Conservation (phyloP, 2,888 invertebrate species). For the Drosophila phalerata region DNA sequence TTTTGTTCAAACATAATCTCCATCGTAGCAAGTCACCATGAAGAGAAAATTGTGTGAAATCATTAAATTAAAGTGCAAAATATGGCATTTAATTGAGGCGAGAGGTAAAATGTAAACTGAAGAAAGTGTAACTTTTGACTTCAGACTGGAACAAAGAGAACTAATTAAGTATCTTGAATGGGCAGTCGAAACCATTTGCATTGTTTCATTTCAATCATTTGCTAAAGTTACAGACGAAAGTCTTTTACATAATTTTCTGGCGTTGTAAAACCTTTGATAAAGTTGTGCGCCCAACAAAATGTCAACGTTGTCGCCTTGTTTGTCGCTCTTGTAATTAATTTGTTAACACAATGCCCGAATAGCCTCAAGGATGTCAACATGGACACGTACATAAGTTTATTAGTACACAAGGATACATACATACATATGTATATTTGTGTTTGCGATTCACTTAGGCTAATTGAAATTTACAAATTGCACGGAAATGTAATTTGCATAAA, state of each 20-base stretch:
- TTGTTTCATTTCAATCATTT: conserved; percentile 34
- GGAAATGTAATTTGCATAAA: conserved; percentile 35
- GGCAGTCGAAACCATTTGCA: conserved; percentile 13
- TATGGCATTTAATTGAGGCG: conserved; percentile 22
- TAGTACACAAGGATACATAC: not conserved
- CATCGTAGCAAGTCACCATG: too few relatives aligned
- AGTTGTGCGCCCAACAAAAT: conserved; percentile 37
- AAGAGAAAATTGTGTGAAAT: too few relatives aligned
- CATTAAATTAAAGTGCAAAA: conserved; percentile 26
- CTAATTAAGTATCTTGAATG: conserved; percentile 53
- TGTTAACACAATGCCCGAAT: conserved; percentile 58
- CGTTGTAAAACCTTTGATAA: conserved; percentile 33
- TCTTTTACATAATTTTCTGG: conserved; percentile 26
- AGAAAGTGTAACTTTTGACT: conserved; percentile 40
- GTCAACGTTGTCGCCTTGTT: conserved; percentile 64
- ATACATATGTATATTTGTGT: conserved; percentile 28
- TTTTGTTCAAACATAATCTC: too few relatives aligned
- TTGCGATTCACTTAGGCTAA: conserved; percentile 69
- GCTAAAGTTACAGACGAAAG: conserved; percentile 16
- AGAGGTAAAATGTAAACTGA: conserved; percentile 32
- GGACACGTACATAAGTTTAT: conserved; percentile 6
- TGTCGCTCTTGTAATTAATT: conserved; percentile 70
- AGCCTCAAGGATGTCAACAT: conserved; percentile 34
- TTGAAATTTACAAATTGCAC: conserved; percentile 64
- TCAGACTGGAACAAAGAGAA: conserved; percentile 27